These are phyloP conservation scores for Wiebesia pumilae DNA, from an alignment of 1,140 invertebrate species.

Conservation along the genomic window DNA sequence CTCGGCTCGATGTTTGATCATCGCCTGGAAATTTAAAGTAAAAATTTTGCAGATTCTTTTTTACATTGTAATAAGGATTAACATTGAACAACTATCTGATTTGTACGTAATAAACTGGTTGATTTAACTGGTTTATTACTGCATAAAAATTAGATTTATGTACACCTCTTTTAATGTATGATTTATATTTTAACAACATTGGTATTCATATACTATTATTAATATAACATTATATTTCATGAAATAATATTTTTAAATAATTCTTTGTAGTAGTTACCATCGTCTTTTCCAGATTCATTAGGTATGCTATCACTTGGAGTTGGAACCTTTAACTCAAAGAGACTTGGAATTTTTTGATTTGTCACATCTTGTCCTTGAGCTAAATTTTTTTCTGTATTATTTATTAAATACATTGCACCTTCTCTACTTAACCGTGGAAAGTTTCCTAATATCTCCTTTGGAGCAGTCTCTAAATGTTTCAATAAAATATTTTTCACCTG, in stretches of 20 bases:
- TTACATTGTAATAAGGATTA: neutral
- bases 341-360: conserved; percentile 71
- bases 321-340: conserved; percentile 68
- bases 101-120: no score
- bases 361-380: conserved; percentile 71
- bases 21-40: conserved; percentile 43
- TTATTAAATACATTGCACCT: conserved; percentile 83
- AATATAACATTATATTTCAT: neutral
- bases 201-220: neutral
- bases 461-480: conserved; percentile 91
- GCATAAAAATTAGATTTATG: no score
- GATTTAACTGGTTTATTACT: no score
- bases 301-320: conserved; percentile 57
- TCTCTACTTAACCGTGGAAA: conserved; percentile 88
- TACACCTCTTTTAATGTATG: no score
- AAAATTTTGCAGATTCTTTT: neutral
- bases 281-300: conserved; percentile 65
- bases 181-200: no score
- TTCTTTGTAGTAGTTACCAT: conserved; percentile 61
- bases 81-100: neutral
- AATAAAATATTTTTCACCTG: conserved; percentile 74
- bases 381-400: conserved; percentile 80
- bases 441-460: conserved; percentile 91
- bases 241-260: neutral
- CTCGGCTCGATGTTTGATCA: conserved; percentile 52